Base-by-base conservation (phyloP, 2,888 invertebrate species). In the Alentia gelatinosa region DNA sequence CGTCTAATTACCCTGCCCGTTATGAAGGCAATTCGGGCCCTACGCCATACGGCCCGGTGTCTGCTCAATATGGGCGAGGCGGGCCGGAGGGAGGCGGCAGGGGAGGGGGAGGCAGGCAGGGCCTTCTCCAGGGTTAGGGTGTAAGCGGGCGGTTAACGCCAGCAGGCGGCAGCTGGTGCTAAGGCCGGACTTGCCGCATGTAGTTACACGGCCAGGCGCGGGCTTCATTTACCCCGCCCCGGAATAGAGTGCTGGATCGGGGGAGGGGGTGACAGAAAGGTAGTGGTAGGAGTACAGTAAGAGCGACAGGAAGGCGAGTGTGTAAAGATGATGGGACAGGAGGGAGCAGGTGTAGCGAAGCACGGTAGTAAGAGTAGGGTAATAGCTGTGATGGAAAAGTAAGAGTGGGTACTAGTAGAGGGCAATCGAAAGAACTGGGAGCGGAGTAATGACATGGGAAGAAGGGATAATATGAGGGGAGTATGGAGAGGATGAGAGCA, bases 21-120 rank as follows among this genome's bases (percentile, higher is more conserved):
- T 83, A 83, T 83, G 83, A 40, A 83, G 83, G 83, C 83, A 83
- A 83, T 83, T 83, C 9, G 15, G 35, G 39, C 39, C 83, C 26
- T 12, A 19, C 26, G 15, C 40, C 83, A 83, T 83, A 40, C 39
- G 83, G 83, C 37, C 83, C n/a, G 12, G 12, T 68, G 68, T 9
- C 68, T 68, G 68, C 68, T 68, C 68, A 68, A 30, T 68, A 68
- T 68, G 68, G 4, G 23, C 68, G 30, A 12, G 30, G 68, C 47
- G 26, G 26, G 68, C 68, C 26, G 47, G 9, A 19, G 9, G n/a
- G n/a, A n/a, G n/a, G n/a, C n/a, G n/a, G n/a, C n/a, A n/a, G n/a
- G n/a, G n/a, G n/a, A n/a, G n/a, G n/a, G n/a, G n/a, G n/a, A n/a
- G n/a, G n/a, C n/a, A n/a, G n/a, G n/a, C n/a, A n/a, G n/a, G n/a